Evolutionary conservation across 2,113 vertebrate genomes (phyloP), one percentile per base, ranked within the genome.

Genomic region (Boleophthalmus pectinirostris): DNA sequence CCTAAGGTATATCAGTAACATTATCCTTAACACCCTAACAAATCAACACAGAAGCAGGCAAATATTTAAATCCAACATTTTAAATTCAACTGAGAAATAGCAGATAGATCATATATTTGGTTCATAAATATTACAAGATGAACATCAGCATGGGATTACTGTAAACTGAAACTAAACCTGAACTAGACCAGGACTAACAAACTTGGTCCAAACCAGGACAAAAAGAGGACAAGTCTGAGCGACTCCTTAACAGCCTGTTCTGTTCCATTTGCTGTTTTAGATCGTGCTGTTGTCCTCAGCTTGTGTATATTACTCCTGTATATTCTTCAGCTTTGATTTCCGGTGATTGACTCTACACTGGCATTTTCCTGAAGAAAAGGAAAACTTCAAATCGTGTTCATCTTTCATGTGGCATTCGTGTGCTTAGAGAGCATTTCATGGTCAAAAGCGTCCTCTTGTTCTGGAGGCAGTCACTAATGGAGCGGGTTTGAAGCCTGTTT

Each of bases 401-500:
- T 85, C 82, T 93, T 88, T 90, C 82, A 90, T 86, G 86, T 87
- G 69, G 51, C 4, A 54, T 65, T 85, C 82, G 76, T 87, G 73
- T 82, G 73, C 87, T 85, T 86, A 87, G 84, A 84, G 87, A 89
- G 77, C 84, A 85, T 90, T 90, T 90, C 85, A 86, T 85, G 83
- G 89, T 89, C 82, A 89, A 89, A 89, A 83, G 81, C 75, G 73
- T 69, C 67, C 79, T 83, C 75, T 85, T 85, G 88, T 84, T 88
- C 78, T 74, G 45, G 74, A 86, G 79, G 82, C 84, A 85, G 86
- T 78, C 78, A 60, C 85, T 91, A 89, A 88, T 88, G 74, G 78
- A 88, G 76, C 75, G 71, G 9, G 84, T 88, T 88, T 90, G 90
- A 90, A 91, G 87, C 78, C 83, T 84, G 87, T 90, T 90, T 90